Evolutionary conservation across 1,140 invertebrate species (phyloP).

Genomic region (Atta texana): DNA sequence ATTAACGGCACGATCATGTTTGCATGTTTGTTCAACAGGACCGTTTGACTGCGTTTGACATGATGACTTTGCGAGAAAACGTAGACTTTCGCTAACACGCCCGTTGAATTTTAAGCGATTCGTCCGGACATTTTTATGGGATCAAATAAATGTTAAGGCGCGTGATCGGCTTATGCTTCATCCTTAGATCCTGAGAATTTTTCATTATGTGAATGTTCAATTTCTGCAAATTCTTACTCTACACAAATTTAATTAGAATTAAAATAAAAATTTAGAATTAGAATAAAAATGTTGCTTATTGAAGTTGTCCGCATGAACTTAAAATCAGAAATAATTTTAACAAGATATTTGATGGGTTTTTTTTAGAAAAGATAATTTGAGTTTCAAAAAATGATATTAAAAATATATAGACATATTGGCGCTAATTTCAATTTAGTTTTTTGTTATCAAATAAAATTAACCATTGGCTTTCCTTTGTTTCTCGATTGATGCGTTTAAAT

Average conservation of each 20-base stretch:
- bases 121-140: not conserved
- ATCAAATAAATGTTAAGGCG: not conserved
- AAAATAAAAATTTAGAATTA: not conserved
- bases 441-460: no score
- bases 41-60: conserved; percentile 56
- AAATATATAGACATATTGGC: no score
- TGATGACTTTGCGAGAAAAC: conserved; percentile 40
- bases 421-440: no score
- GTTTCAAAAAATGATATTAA: no score
- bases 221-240: not conserved
- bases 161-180: not conserved
- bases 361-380: no score
- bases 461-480: no score
- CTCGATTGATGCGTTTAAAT: no score
- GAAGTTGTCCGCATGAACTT: not conserved
- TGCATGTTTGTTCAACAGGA: conserved; percentile 33
- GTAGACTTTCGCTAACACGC: conserved; percentile 58
- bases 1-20: conserved; percentile 25
- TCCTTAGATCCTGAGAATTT: conserved; percentile 12
- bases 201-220: not conserved
- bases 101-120: conserved; percentile 42
- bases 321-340: no score
- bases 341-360: no score
- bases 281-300: conserved; percentile 8
- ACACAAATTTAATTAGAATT: not conserved